Evolutionary conservation across 2,113 vertebrate genomes (phyloP).

Genomic region (Amazona guildingii): DNA sequence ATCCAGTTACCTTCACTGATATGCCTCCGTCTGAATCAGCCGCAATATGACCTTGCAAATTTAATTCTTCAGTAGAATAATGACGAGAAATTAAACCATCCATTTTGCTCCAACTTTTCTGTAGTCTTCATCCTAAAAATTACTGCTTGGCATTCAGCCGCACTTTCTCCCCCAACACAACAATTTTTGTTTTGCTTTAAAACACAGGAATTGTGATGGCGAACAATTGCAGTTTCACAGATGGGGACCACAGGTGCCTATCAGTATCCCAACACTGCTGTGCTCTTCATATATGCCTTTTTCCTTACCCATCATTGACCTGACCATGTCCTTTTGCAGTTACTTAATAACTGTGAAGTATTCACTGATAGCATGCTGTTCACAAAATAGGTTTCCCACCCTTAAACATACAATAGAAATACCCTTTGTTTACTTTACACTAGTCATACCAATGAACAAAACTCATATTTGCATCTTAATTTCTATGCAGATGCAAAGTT

Average conservation of each 20-base stretch:
- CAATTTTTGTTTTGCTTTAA: background rate
- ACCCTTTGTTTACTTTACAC: constrained; percentile 50
- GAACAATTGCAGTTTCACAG: background rate
- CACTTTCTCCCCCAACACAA: background rate
- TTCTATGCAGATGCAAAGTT: constrained; percentile 40
- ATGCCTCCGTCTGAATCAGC: constrained; percentile 23
- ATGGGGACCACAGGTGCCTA: background rate
- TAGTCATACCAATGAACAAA: constrained; percentile 42
- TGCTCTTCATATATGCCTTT: background rate
- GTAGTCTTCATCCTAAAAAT: constrained; percentile 16
- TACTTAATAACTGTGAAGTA: constrained; percentile 46
- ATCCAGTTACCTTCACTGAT: constrained; percentile 44
- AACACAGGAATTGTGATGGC: background rate
- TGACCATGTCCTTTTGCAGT: background rate
- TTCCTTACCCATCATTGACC: constrained; percentile 3
- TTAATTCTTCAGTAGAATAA: constrained; percentile 61
- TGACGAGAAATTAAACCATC: constrained; percentile 49
- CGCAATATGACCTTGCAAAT: constrained; percentile 29
- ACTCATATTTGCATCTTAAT: constrained; percentile 60
- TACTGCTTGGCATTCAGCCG: background rate
- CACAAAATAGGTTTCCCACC: constrained; percentile 44
- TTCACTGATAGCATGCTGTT: constrained; percentile 7
- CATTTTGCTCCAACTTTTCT: constrained; percentile 36
- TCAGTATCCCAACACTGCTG: background rate
- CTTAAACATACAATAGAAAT: constrained; percentile 46